Base-by-base conservation (phyloP, 2,888 invertebrate species). In the Callinectes sapidus region DNA sequence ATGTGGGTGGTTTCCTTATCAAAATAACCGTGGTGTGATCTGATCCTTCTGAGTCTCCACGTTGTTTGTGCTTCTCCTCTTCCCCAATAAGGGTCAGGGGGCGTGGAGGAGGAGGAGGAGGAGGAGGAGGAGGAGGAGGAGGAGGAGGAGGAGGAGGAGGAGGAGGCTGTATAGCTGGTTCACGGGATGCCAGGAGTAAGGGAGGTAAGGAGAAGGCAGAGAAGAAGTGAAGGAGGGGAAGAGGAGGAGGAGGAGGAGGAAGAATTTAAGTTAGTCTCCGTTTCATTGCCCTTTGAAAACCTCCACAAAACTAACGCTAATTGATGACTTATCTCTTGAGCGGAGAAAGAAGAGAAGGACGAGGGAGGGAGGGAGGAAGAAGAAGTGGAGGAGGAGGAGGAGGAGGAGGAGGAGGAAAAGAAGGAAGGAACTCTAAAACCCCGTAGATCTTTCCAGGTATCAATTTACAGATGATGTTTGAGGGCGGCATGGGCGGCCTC, bases 51-150 rank as follows among this genome's bases (percentile, higher is more conserved):
- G 13, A 6, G 32, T 35, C 32, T 81, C 81, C 81, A 18, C 35
- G 35, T 32, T 81, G 81, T 81, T 81, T 81, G 81, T 81, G 81
- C 35, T 81, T 16, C 35, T 81, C 81, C 81, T 81, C 81, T 35
- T 81, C 16, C 81, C 81, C 35, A 81, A 81, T 81, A 81, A 81
- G 81, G 81, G 81, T 81, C 32, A 32, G 81, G 35, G 81, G 81
- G 35, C 71, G 81, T 14, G 35, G 81, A 81, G 81, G 81, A 3
- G 81, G 81, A 35, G 0, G 32, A 81, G 35, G 35, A 35, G 81
- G 35, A 13, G 35, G 81, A 28, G 71, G 28, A 28, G 71, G 28
- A 77, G 71, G 28, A 28, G 71, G 28, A 77, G 71, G 71, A n/a
- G 28, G 71, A 71, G 71, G 71, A 71, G 23, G 71, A n/a, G 71